Evolutionary conservation across 2,797 vertebrate species (phyloP), one percentile per base, ranked within the genome.

Genomic region (Smutsia gigantea): DNA sequence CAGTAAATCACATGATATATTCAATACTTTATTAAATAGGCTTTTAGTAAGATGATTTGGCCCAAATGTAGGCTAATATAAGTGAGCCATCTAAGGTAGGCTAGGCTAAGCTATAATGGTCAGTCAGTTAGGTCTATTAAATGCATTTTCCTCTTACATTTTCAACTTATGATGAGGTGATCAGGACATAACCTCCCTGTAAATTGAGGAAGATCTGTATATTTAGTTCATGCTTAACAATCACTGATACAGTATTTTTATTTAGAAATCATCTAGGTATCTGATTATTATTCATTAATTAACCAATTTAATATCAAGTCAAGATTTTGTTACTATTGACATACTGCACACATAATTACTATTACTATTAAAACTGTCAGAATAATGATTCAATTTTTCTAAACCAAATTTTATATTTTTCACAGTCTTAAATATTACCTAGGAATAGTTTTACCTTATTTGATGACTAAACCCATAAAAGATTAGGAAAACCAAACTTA

Each of bases 281-380:
- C 78, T 69, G 19, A 69, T 92, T 23, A 79, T 95, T 78, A 66
- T 87, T 90, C 57, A 78, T 89, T 90, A 95, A 83, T 72, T 81
- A 86, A 64, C 37, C 46, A 84, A 71, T n/a, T 68, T 68, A 81
- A 31, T 85, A 82, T 79, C 75, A 68, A 46, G 71, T 87, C 9
- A 72, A 74, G 23, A 87, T 61, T 92, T 94, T 78, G 25, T 92
- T 87, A 64, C 59, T 42, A 71, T 18, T 57, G 21, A 57, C 14
- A 49, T 92, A 63, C 42, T 74, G 51, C 53, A 66, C 82, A 93
- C 55, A 93, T 87, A 81, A 79, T 94, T 94, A 86, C 39, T 81
- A 39, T 51, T 92, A 59, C 88, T 72, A 61, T 79, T 82, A 78
- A 82, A 94, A 77, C 14, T 83, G 3, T 91, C 31, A 94, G 66